Evolutionary conservation across 2,113 vertebrate genomes (phyloP), one percentile per base, ranked within the genome.

Genomic region (Psettodes erumei): DNA sequence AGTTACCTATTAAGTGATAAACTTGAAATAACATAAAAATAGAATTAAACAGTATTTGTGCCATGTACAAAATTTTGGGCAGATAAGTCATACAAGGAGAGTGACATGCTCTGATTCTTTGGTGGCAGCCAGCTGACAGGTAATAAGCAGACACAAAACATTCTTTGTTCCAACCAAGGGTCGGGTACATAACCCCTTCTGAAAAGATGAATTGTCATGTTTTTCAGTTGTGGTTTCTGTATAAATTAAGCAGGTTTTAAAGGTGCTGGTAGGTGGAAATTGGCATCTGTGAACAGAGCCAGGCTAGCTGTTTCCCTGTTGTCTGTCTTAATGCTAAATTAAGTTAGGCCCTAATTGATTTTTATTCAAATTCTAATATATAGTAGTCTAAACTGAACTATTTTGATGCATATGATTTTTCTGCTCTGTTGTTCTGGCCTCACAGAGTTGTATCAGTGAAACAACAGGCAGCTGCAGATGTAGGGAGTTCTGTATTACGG

Each of bases 391-490:
- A 54, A 30, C 16, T 7, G 27, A 54, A 8, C 51, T 30, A 19
- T 40, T 25, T 25, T 28, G 13, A 25, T 8, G 32, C 42, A 35
- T 27, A 15, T 15, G 33, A 38, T 21, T 15, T 8, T n/a, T 2
- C n/a, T 16, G n/a, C 5, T 30, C 15, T 58, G 23, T 47, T 63
- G 25, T 63, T 73, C 1, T 59, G 60, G 50, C 61, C 28, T 21
- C n/a, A 32, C 9, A 47, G 15, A 10, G 48, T 50, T 9, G 7
- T 60, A 11, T 79, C 35, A 23, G 21, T 43, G 58, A 32, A 30
- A 54, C 35, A 56, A 51, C 53, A 67, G 47, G 40, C 67, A 19
- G 56, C 33, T 71, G 71, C 55, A 25, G 60, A 71, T 62, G 27
- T 11, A 10, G 53, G 58, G 23, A 3, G 43, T 21, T 35, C 19